phyloP scores from a whole-genome alignment of 1,140 invertebrate species.

The Laupala kohalensis region DNA sequence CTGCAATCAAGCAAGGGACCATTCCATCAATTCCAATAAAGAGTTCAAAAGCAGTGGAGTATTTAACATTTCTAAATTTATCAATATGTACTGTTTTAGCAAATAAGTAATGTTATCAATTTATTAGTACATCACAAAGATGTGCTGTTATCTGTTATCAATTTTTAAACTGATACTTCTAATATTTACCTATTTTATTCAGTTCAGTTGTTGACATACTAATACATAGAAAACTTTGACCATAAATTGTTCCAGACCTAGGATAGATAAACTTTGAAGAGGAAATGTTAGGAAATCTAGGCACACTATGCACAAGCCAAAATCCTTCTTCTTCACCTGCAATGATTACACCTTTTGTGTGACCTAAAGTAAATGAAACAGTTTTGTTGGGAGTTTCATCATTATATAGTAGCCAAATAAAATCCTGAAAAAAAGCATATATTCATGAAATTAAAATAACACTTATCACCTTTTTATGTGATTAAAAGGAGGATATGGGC shows the following conservation, averaged over 20 bases:
- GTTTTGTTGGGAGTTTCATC: constrained; percentile 54
- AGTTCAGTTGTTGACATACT: constrained; percentile 48
- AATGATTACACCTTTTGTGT: constrained; percentile 72
- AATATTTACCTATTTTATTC: constrained; percentile 45
- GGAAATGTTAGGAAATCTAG: constrained; percentile 57
- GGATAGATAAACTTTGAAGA: constrained; percentile 43
- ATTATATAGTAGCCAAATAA: constrained; percentile 63
- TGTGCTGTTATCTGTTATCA: not conserved
- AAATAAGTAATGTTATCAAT: too few species aligned
- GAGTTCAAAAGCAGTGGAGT: too few species aligned
- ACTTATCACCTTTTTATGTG: too few species aligned
- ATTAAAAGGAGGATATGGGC: too few species aligned
- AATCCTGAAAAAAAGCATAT: constrained; percentile 22
- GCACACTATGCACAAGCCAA: constrained; percentile 87
- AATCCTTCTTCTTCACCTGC: constrained; percentile 58
- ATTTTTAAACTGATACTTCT: not conserved
- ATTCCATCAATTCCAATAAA: too few species aligned
- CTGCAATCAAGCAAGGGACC: too few species aligned
- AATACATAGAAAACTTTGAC: constrained; percentile 80
- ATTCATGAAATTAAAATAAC: constrained; percentile 15
- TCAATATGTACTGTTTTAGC: too few species aligned
- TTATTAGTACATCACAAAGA: too few species aligned
- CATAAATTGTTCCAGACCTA: constrained; percentile 50
- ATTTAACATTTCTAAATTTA: too few species aligned
- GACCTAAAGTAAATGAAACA: constrained; percentile 40